A percentile compares a stretch with the other conserved stretches of the same genome.
These are phyloP conservation scores for Lophotriccus pileatus DNA, from an alignment of 2,797 vertebrate species.

Conservation along the genomic window DNA sequence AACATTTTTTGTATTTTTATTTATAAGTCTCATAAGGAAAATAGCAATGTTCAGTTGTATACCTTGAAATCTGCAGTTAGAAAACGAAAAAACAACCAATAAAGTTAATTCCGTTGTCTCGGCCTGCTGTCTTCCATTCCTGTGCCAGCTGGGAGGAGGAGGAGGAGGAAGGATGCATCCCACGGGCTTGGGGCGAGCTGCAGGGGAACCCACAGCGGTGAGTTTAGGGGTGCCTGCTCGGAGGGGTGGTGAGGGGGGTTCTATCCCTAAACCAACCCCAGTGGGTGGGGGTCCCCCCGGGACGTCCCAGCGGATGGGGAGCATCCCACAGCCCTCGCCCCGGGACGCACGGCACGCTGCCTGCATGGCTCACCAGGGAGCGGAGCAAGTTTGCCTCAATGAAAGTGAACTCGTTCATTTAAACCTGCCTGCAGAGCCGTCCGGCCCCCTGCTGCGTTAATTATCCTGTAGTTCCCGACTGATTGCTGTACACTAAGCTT, in stretches of 20 bases:
- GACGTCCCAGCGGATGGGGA: accelerated
- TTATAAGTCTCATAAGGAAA: constrained; percentile 96
- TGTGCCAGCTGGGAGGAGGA: background rate
- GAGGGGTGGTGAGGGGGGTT: accelerated
- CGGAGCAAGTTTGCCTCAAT: constrained; percentile 60
- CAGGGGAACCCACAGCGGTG: background rate
- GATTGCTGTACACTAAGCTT: constrained; percentile 81
- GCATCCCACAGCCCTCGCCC: accelerated
- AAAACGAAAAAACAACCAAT: constrained; percentile 77
- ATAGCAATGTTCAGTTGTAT: constrained; percentile 98
- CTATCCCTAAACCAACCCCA: background rate
- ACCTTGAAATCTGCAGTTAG: constrained; percentile 98
- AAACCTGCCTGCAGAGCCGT: constrained; percentile 76
- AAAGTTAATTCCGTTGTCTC: constrained; percentile 89
- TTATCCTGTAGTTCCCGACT: constrained; percentile 78
- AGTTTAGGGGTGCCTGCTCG: background rate
- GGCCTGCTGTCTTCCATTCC: constrained; percentile 65
- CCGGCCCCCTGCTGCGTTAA: constrained; percentile 76
- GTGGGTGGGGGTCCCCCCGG: accelerated
- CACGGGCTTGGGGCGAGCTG: accelerated
- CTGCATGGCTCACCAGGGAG: constrained; percentile 47
- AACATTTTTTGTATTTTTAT: constrained; percentile 96
- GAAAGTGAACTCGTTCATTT: constrained; percentile 77
- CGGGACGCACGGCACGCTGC: accelerated
- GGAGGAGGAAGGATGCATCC: background rate